Conservation (phyloP, 2,888 invertebrate genomes). For the Unio pictorum region DNA sequence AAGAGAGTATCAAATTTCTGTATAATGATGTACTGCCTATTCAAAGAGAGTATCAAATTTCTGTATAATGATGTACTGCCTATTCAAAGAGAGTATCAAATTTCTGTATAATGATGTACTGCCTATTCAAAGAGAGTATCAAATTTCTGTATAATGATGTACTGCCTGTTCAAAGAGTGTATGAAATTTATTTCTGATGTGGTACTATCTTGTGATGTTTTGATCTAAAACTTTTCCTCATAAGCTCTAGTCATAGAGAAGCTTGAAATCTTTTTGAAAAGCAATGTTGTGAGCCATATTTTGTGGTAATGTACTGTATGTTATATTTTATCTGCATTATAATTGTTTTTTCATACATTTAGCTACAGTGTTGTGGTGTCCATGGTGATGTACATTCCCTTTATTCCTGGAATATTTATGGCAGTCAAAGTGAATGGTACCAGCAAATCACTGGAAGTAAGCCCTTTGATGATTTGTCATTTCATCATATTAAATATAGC, state of each 20-base stretch:
- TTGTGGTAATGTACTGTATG: no score
- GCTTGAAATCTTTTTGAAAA: no score
- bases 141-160: no score
- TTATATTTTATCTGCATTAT: no score
- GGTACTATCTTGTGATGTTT: no score
- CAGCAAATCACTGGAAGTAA: slow-evolving; percentile 34
- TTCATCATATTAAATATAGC: not conserved
- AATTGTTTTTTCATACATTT: slow-evolving; percentile 11
- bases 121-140: not conserved
- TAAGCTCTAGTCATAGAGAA: no score
- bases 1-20: not conserved
- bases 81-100: not conserved
- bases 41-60: not conserved
- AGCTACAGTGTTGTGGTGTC: slow-evolving; percentile 60
- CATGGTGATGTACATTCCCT: slow-evolving; percentile 43
- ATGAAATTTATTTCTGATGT: no score
- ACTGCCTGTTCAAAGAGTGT: not conserved
- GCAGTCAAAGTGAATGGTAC: slow-evolving; percentile 43
- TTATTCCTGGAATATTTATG: slow-evolving; percentile 55
- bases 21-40: not conserved
- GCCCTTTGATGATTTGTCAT: slow-evolving; percentile 13
- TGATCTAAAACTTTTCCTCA: no score
- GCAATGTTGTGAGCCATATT: no score
- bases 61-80: not conserved
- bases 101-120: not conserved